phyloP scores from a whole-genome alignment of 1,140 invertebrate species.

The Lucilia cuprina region DNA sequence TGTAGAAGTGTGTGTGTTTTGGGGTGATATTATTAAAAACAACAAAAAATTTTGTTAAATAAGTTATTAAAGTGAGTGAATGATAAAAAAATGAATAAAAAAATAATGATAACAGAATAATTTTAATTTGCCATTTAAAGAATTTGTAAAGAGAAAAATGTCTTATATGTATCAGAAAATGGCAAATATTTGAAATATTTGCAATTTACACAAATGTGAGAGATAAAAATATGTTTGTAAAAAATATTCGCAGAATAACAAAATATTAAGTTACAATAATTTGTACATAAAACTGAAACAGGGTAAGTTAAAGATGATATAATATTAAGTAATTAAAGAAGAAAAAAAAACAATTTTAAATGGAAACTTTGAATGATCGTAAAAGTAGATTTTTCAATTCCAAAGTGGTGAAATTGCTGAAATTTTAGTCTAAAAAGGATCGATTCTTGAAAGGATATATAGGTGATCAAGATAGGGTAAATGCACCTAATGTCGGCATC shows the following conservation, averaged over 20 bases:
- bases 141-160: not conserved
- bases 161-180: not conserved
- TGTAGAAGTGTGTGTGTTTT: not conserved
- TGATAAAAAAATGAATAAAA: not conserved
- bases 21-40: not conserved
- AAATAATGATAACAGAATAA: not conserved
- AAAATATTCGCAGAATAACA: not conserved
- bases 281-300: too few relatives aligned
- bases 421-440: too few relatives aligned
- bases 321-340: too few relatives aligned
- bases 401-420: too few relatives aligned
- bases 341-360: too few relatives aligned
- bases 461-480: too few relatives aligned
- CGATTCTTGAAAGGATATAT: too few relatives aligned
- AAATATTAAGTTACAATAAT: too few relatives aligned
- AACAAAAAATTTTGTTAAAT: not conserved
- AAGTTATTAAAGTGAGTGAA: not conserved
- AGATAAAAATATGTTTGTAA: not conserved
- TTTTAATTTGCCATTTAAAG: slow-evolving; percentile 4
- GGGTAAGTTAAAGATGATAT: too few relatives aligned
- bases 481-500: too few relatives aligned
- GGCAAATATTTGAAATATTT: not conserved
- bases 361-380: too few relatives aligned
- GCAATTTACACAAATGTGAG: not conserved
- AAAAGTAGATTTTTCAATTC: too few relatives aligned